A percentile compares a stretch with the other conserved stretches of the same genome.
Conservation (phyloP, 1,140 invertebrate species). For the Drosophila triauraria region DNA sequence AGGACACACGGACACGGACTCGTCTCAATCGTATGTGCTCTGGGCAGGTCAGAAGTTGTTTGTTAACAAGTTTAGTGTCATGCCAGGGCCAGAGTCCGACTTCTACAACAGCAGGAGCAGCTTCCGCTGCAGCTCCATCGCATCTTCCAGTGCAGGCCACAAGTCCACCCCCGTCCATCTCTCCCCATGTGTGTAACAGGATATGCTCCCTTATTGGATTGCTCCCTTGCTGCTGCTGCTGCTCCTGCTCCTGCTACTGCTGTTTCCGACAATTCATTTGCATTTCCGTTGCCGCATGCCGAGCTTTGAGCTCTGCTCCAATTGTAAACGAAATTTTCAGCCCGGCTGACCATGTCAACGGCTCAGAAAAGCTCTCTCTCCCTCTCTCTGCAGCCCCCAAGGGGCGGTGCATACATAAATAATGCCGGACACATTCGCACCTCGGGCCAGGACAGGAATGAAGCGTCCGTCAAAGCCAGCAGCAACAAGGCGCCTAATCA, state of each 20-base stretch:
- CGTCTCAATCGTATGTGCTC: slow-evolving; percentile 25
- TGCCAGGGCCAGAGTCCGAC: slow-evolving; percentile 35
- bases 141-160: slow-evolving; percentile 13
- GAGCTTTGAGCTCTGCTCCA: slow-evolving; percentile 23
- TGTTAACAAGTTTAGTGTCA: slow-evolving; percentile 70
- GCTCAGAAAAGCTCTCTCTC: slow-evolving; percentile 18
- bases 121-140: slow-evolving; percentile 13
- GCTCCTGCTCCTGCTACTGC: slow-evolving; percentile 27
- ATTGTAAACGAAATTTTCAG: slow-evolving; percentile 46
- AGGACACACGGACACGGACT: neutral
- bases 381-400: neutral
- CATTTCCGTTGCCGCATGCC: slow-evolving; percentile 50
- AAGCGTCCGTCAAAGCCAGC: slow-evolving; percentile 29
- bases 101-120: slow-evolving; percentile 5
- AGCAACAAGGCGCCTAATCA: slow-evolving; percentile 49
- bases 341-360: slow-evolving; percentile 41
- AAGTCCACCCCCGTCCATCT: neutral
- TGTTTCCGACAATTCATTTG: slow-evolving; percentile 67
- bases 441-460: slow-evolving; percentile 13
- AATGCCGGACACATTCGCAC: slow-evolving; percentile 35
- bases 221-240: slow-evolving; percentile 30
- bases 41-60: slow-evolving; percentile 67
- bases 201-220: slow-evolving; percentile 56
- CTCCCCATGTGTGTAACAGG: slow-evolving; percentile 23
- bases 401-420: slow-evolving; percentile 34